These are phyloP conservation scores for Otocyon megalotis DNA, from an alignment of 2,113 vertebrate species.

Conservation along the genomic window DNA sequence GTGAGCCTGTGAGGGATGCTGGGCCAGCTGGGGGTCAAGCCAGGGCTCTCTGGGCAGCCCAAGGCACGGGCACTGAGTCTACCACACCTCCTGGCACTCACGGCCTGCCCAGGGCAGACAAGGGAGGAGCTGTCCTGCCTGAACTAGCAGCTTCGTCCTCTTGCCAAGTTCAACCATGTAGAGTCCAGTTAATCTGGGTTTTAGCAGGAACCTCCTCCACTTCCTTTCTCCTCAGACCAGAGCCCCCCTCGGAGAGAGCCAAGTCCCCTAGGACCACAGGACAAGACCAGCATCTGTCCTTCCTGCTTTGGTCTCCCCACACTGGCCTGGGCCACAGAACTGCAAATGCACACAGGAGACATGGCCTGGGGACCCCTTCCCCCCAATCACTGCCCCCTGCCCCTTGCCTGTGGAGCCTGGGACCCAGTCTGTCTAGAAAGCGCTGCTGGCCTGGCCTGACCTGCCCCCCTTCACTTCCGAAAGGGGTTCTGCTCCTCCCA, in stretches of 20 bases:
- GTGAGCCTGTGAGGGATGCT: neutral
- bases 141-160: neutral
- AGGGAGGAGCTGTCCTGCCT: neutral
- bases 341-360: neutral
- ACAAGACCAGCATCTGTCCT: neutral
- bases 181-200: neutral
- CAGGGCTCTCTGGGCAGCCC: neutral
- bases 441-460: neutral
- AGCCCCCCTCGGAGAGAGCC: neutral
- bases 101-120: neutral
- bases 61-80: neutral
- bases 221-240: neutral
- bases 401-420: neutral
- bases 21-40: neutral
- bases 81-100: fast-evolving
- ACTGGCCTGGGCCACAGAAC: neutral
- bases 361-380: fast-evolving
- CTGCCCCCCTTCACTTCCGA: neutral
- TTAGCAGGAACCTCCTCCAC: neutral
- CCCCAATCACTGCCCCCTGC: neutral
- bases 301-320: neutral
- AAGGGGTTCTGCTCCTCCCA: neutral
- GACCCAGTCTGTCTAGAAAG: neutral
- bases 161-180: neutral
- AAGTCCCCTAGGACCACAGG: neutral